Evolutionary conservation across 2,797 vertebrate species (phyloP).

Genomic region (Nannoperca obscura): DNA sequence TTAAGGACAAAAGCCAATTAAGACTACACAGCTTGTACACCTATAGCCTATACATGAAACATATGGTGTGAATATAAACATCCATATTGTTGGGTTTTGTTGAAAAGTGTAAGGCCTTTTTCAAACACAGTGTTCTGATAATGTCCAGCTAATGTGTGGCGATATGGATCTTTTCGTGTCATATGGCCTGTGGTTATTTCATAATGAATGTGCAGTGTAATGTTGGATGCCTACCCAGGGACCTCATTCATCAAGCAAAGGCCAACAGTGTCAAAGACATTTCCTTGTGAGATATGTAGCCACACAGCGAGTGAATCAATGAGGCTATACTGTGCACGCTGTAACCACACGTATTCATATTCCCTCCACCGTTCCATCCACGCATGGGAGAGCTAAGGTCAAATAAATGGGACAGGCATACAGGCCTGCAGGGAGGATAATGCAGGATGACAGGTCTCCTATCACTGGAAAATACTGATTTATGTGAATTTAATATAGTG

Average conservation of each 20-base stretch:
- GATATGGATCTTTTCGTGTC: slow-evolving; percentile 35
- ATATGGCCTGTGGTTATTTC: slow-evolving; percentile 57
- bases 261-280: slow-evolving; percentile 74
- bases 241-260: slow-evolving; percentile 80
- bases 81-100: neutral
- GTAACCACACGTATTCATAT: slow-evolving; percentile 43
- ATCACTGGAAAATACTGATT: slow-evolving; percentile 58
- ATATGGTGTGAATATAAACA: slow-evolving; percentile 23
- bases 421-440: slow-evolving; percentile 47
- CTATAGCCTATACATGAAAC: neutral
- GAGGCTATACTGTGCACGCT: slow-evolving; percentile 52
- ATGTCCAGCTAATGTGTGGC: slow-evolving; percentile 40
- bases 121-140: slow-evolving; percentile 21
- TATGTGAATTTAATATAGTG: slow-evolving; percentile 49
- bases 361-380: slow-evolving; percentile 25
- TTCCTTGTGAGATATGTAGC: slow-evolving; percentile 68
- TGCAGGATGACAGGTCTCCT: slow-evolving; percentile 50
- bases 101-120: slow-evolving; percentile 4
- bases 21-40: neutral
- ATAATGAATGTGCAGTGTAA: slow-evolving; percentile 73
- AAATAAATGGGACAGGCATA: slow-evolving; percentile 45
- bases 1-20: slow-evolving; percentile 37
- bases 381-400: slow-evolving; percentile 40
- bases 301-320: slow-evolving; percentile 65
- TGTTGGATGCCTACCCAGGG: slow-evolving; percentile 64